These are phyloP conservation scores for Scaptodrosophila lebanonensis DNA, from an alignment of 1,140 invertebrate genomes.

Conservation along the genomic window DNA sequence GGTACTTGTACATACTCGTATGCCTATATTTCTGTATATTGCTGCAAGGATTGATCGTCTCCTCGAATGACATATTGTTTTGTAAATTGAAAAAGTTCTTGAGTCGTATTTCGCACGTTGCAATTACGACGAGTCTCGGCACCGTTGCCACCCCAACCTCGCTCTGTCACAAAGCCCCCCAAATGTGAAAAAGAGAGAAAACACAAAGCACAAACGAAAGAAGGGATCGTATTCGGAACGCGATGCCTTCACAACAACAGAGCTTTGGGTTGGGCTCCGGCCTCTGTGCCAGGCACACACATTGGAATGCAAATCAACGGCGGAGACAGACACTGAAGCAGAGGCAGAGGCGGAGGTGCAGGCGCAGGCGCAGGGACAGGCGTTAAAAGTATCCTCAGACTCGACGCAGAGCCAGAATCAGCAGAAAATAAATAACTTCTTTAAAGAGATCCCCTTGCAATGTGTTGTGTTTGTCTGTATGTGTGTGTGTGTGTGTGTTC, in stretches of 20 bases:
- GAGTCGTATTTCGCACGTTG: slow-evolving; percentile 62
- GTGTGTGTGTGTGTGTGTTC: slow-evolving; percentile 17
- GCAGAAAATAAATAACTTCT: slow-evolving; percentile 68
- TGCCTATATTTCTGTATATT: not conserved
- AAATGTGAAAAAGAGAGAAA: too few species aligned
- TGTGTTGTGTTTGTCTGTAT: not conserved
- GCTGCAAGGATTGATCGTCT: slow-evolving; percentile 56
- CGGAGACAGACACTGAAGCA: slow-evolving; percentile 6
- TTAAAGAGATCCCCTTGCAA: slow-evolving; percentile 50
- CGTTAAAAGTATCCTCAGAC: slow-evolving; percentile 70
- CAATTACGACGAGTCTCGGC: slow-evolving; percentile 46
- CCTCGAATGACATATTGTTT: slow-evolving; percentile 70
- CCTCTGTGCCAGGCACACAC: slow-evolving; percentile 46
- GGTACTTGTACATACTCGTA: not conserved
- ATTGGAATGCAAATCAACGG: slow-evolving; percentile 67
- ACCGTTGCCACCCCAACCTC: slow-evolving; percentile 7
- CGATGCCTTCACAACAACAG: slow-evolving; percentile 15
- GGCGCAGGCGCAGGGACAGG: slow-evolving; percentile 16
- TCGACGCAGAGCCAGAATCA: slow-evolving; percentile 35
- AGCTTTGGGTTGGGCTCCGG: slow-evolving; percentile 55
- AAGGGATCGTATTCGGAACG: slow-evolving; percentile 42
- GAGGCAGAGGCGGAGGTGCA: not conserved
- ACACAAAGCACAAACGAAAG: too few species aligned
- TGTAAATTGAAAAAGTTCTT: slow-evolving; percentile 63
- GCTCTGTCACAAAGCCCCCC: slow-evolving; percentile 23